Percentiles rank a stretch among this genome's conserved stretches.
These are phyloP conservation scores for Heliothis subflexa DNA, from an alignment of 1,140 invertebrate genomes.

Conservation along the genomic window DNA sequence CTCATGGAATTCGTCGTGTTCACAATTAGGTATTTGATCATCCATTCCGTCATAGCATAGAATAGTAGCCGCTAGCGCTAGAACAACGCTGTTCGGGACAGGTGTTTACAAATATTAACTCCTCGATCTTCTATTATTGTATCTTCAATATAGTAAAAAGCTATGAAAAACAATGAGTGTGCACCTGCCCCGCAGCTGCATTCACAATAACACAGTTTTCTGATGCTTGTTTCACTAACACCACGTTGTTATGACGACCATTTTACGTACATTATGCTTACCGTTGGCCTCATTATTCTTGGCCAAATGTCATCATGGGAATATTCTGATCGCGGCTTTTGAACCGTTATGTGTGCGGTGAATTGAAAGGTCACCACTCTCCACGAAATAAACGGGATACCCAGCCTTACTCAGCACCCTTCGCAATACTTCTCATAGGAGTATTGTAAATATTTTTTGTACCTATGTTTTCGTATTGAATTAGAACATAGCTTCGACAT, in stretches of 20 bases:
- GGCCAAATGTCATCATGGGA: constrained; percentile 20
- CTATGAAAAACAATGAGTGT: neutral
- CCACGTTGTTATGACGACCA: no score
- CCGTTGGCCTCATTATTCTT: constrained; percentile 11
- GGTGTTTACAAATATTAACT: neutral
- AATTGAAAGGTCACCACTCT: constrained; percentile 10
- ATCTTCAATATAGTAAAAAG: neutral
- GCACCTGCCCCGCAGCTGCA: neutral
- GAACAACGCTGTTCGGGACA: neutral
- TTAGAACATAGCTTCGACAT: no score
- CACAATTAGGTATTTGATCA: constrained; percentile 36
- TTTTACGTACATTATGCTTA: neutral
- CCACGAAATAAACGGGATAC: neutral
- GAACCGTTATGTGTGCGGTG: constrained; percentile 21
- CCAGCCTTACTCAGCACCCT: neutral
- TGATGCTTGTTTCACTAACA: neutral
- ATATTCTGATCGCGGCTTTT: constrained; percentile 3
- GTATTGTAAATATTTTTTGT: no score
- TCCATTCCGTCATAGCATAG: neutral
- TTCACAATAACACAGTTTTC: neutral
- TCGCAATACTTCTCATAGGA: no score
- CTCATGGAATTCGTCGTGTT: constrained; percentile 44
- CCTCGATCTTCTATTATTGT: neutral
- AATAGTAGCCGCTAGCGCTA: constrained; percentile 33
- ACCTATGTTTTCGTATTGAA: no score